Percentiles rank a stretch among this genome's conserved stretches.
Evolutionary conservation across 92 coral and sea anemone species (phyloP).

Genomic region (Bergia puertoricense): DNA sequence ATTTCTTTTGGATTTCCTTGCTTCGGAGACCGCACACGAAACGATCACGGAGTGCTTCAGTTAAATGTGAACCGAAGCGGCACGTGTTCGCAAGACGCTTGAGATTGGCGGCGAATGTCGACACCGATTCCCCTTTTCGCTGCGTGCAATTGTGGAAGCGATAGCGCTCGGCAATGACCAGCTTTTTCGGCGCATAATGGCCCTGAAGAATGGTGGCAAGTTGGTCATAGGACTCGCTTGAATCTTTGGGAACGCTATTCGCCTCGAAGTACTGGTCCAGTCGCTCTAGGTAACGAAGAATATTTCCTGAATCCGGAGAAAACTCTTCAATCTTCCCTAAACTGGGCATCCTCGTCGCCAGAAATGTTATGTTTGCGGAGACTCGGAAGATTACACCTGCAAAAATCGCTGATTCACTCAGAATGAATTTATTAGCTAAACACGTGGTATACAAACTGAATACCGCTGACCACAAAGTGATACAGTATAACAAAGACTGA

Average conservation of each 20-base stretch:
- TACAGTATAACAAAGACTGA: too few species aligned
- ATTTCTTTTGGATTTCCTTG: conserved; percentile 29
- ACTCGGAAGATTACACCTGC: too few species aligned
- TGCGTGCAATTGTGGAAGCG: conserved; percentile 48
- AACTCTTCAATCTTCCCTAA: too few species aligned
- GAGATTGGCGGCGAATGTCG: conserved; percentile 38
- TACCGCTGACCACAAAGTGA: too few species aligned
- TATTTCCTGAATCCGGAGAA: too few species aligned
- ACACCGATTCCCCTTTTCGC: conserved; percentile 32
- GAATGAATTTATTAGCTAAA: too few species aligned
- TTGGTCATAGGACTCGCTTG: conserved; percentile 36
- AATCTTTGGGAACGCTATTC: conserved; percentile 50
- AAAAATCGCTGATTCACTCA: too few species aligned
- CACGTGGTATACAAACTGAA: too few species aligned
- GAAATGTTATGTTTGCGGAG: too few species aligned
- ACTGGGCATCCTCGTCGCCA: too few species aligned
- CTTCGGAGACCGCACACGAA: conserved; percentile 39
- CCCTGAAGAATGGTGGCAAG: conserved; percentile 38
- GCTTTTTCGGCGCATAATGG: conserved; percentile 46
- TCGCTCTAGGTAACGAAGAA: too few species aligned
- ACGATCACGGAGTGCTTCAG: conserved; percentile 41
- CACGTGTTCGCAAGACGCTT: conserved; percentile 45
- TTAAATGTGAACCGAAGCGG: conserved; percentile 37
- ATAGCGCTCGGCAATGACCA: conserved; percentile 33
- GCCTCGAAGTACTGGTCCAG: conserved; percentile 42